Evolutionary conservation across 2,113 vertebrate species (phyloP).

Genomic region (Thomomys bottae): DNA sequence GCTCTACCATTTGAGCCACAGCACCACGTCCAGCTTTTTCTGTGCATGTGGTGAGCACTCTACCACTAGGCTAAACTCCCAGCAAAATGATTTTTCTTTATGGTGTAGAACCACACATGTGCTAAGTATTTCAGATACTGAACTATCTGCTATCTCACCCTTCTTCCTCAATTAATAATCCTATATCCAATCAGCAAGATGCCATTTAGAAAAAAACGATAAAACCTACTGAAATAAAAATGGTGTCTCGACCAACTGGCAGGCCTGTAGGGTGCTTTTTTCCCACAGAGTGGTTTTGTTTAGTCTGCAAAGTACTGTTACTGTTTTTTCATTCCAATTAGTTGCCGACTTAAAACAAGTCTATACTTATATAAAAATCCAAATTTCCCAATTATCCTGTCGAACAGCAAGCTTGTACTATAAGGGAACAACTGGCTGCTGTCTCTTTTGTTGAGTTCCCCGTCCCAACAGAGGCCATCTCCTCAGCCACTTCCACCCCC

Average conservation of each 20-base stretch:
- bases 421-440: not conserved
- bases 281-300: conserved; percentile 58
- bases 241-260: not conserved
- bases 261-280: not conserved
- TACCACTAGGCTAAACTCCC: no score
- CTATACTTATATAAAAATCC: conserved; percentile 47
- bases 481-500: no score
- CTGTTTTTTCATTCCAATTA: conserved; percentile 27
- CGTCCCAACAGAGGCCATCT: not conserved
- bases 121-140: conserved; percentile 34
- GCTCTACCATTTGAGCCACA: no score
- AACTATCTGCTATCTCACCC: not conserved
- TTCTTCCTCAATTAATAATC: not conserved
- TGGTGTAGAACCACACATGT: not conserved
- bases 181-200: not conserved
- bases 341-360: conserved; percentile 37
- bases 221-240: conserved; percentile 31
- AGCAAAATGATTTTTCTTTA: not conserved
- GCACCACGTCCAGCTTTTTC: no score
- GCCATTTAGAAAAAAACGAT: conserved; percentile 9
- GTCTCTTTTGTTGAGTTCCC: not conserved
- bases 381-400: conserved; percentile 27
- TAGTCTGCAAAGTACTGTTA: conserved; percentile 60
- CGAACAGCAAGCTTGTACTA: conserved; percentile 3
- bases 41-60: no score